Evolutionary conservation across 2,797 vertebrate genomes (phyloP).

Genomic region (Paedocypris micromegethes): DNA sequence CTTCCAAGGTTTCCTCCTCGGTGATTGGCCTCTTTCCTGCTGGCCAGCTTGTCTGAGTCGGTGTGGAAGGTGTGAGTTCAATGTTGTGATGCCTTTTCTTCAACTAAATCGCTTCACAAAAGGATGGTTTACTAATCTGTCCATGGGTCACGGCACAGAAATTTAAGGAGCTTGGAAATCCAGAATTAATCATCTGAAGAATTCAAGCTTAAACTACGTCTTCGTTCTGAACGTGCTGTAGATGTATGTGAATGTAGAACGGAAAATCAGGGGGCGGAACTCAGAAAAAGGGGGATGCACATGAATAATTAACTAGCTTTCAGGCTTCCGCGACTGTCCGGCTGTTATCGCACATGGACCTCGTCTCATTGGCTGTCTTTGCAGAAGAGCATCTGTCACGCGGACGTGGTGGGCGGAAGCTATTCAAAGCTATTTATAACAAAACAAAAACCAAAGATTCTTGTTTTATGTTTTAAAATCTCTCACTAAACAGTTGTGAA

Average conservation of each 20-base stretch:
- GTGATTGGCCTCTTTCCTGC: slow-evolving; percentile 56
- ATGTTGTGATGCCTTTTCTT: slow-evolving; percentile 60
- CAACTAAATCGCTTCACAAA: slow-evolving; percentile 49
- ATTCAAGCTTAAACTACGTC: background rate
- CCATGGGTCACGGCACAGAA: slow-evolving; percentile 45
- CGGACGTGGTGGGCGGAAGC: background rate
- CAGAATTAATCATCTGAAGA: slow-evolving; percentile 29
- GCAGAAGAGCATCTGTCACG: slow-evolving; percentile 53
- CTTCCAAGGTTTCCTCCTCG: slow-evolving; percentile 35
- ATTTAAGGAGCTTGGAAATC: slow-evolving; percentile 41
- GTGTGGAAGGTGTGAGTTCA: slow-evolving; percentile 40
- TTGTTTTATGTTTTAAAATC: no score
- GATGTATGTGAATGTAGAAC: no score
- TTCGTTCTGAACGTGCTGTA: background rate
- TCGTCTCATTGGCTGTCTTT: slow-evolving; percentile 29
- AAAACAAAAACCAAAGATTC: no score
- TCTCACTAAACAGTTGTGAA: no score
- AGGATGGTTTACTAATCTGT: slow-evolving; percentile 52
- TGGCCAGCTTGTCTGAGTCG: slow-evolving; percentile 52
- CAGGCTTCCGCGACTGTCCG: slow-evolving; percentile 28
- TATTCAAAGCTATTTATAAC: no score
- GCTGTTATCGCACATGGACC: slow-evolving; percentile 31
- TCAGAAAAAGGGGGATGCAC: slow-evolving; percentile 20
- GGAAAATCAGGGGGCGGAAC: slow-evolving; percentile 7
- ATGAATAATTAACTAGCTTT: slow-evolving; percentile 35